phyloP scores from a whole-genome alignment of 2,797 vertebrate genomes.

The Neosalanx taihuensis region DNA sequence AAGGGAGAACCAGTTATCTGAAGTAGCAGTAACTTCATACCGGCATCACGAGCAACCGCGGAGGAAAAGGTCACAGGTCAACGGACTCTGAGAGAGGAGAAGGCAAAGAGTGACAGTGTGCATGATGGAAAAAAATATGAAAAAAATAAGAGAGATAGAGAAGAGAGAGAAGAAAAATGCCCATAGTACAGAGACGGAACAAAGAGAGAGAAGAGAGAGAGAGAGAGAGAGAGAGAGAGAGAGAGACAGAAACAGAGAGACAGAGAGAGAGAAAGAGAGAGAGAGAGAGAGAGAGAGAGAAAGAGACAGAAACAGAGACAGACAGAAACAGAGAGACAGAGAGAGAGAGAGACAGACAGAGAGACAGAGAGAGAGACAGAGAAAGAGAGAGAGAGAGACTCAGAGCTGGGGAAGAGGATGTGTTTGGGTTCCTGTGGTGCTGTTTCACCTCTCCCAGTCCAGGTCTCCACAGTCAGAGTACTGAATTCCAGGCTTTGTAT shows the following conservation, averaged over 20 bases:
- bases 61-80: too few relatives aligned
- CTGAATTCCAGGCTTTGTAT: slow-evolving; percentile 65
- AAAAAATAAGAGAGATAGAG: slow-evolving; percentile 49
- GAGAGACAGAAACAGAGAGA: slow-evolving; percentile 9
- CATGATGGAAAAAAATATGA: slow-evolving; percentile 43
- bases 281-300: not conserved
- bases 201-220: slow-evolving; percentile 34
- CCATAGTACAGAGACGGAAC: slow-evolving; percentile 29
- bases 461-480: slow-evolving; percentile 70
- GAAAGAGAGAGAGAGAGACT: not conserved
- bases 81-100: slow-evolving; percentile 43
- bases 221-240: slow-evolving; percentile 42
- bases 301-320: slow-evolving; percentile 14
- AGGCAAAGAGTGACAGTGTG: slow-evolving; percentile 60
- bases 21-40: slow-evolving; percentile 18
- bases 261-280: not conserved
- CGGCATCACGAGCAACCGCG: slow-evolving; percentile 15
- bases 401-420: slow-evolving; percentile 39
- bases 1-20: not conserved
- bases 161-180: slow-evolving; percentile 23
- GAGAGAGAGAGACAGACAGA: not conserved
- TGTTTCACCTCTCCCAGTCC: slow-evolving; percentile 61
- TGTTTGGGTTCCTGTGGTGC: slow-evolving; percentile 66
- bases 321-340: slow-evolving; percentile 13
- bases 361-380: not conserved